Base-by-base conservation (phyloP, 2,888 invertebrate species). In the Cheilosia urbana region DNA sequence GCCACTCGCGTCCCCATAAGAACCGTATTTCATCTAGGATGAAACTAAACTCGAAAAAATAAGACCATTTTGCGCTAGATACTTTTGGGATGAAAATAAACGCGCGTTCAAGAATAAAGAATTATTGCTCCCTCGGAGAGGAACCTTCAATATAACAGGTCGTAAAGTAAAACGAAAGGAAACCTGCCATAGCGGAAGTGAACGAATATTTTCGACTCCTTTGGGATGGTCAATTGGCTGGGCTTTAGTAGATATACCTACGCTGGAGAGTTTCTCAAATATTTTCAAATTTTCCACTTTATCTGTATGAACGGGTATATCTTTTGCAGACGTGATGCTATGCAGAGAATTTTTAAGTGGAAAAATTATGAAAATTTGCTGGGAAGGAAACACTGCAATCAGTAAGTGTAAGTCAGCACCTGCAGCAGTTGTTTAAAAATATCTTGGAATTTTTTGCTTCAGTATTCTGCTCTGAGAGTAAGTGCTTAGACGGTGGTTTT, bases 21-120 rank as follows among this genome's bases (percentile, higher is more conserved):
- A 30, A 34, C 34, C 9, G 51, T 79, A 73, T 72, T 60, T 79
- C 45, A 65, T 66, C 51, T 30, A 72, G 79, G 72, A 79, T 79
- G 60, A 45, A 34, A 65, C 27, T 60, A 53, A 58, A 65, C 34
- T 58, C 19, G 42, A 34, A 55, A 66, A 73, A 73, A 30, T 72
- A 79, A 60, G 42, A 55, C 66, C 49, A 53, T 51, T 45, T 58
- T 79, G 58, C 68, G 37, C 27, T 21, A 69, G 55, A 42, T 21
- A 60, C 53, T 72, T 68, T 42, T 15, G 37, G 34, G 62, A 53
- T 75, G 53, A 47, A 68, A 79, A 68, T 17, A 27, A 27, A 27
- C 6, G 7, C 27, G 27, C 6, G 27, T 27, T 27, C 6, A 1
- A 6, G 4, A 27, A 27, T 27, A 42, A 55, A 66, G 47, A 80